phyloP scores from a whole-genome alignment of 2,113 vertebrate genomes.

The Zosterops pallidus region DNA sequence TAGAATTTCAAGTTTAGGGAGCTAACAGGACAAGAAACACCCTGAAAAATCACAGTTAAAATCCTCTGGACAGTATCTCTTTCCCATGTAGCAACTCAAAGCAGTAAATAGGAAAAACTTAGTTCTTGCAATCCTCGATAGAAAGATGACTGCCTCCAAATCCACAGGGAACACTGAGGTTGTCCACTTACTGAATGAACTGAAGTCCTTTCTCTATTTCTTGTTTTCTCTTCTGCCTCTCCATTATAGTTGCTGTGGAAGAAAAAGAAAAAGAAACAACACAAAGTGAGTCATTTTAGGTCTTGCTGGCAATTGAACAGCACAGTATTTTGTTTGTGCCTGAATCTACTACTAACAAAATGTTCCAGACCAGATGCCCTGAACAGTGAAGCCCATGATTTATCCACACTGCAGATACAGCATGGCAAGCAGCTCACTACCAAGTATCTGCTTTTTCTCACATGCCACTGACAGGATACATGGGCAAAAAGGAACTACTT shows the following conservation, averaged over 20 bases:
- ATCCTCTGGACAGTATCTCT: background rate
- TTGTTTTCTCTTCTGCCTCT: slow-evolving; percentile 85
- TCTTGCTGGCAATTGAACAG: slow-evolving; percentile 15
- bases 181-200: slow-evolving; percentile 90
- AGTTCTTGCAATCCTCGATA: background rate
- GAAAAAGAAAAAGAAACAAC: background rate
- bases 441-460: slow-evolving; percentile 34
- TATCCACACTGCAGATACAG: background rate
- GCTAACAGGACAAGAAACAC: background rate
- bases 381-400: background rate
- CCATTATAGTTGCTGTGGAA: slow-evolving; percentile 76
- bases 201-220: slow-evolving; percentile 88
- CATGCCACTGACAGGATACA: background rate
- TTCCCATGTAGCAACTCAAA: background rate
- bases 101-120: background rate
- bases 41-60: background rate
- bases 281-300: slow-evolving; percentile 23
- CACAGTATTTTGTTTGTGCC: background rate
- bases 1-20: background rate
- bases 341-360: slow-evolving; percentile 46
- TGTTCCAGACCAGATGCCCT: slow-evolving; percentile 27
- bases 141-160: background rate
- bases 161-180: background rate
- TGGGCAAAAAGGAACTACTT: background rate
- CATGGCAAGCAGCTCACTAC: background rate